phyloP scores from a whole-genome alignment of 2,113 vertebrate species.

The Scortum barcoo region DNA sequence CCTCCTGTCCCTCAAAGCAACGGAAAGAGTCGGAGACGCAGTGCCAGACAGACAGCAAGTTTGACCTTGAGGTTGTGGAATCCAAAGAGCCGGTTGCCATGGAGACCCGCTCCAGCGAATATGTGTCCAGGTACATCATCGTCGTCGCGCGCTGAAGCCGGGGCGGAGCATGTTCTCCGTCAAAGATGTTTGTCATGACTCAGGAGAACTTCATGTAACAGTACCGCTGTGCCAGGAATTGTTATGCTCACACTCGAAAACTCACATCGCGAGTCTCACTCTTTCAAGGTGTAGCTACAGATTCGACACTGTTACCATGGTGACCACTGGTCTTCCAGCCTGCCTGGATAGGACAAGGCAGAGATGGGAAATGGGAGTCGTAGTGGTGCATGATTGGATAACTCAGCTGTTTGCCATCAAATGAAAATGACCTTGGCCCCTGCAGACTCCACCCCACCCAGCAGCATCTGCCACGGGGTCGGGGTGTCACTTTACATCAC shows the following conservation, averaged over 20 bases:
- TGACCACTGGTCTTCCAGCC: constrained; percentile 74
- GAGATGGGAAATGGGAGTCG: constrained; percentile 53
- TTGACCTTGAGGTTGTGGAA: constrained; percentile 87
- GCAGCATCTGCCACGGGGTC: constrained; percentile 70
- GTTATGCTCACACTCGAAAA: constrained; percentile 20
- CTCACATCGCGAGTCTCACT: constrained; percentile 38
- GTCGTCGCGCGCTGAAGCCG: neutral
- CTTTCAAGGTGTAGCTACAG: constrained; percentile 69
- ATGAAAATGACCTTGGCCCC: constrained; percentile 62
- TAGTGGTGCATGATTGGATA: constrained; percentile 65
- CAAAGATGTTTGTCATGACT: constrained; percentile 31
- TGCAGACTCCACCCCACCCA: constrained; percentile 40
- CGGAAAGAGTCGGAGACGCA: constrained; percentile 97
- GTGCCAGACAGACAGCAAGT: constrained; percentile 96
- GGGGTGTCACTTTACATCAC: constrained; percentile 65
- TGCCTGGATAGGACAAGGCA: constrained; percentile 62
- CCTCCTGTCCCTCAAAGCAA: constrained; percentile 83
- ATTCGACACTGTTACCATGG: constrained; percentile 79
- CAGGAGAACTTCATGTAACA: constrained; percentile 16
- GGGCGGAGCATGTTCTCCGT: neutral
- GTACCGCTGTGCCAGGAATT: neutral
- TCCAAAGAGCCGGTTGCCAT: constrained; percentile 85
- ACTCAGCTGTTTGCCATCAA: constrained; percentile 67
- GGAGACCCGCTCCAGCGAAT: constrained; percentile 89
- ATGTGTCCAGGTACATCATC: constrained; percentile 92